Evolutionary conservation across 1,140 invertebrate genomes (phyloP).

Genomic region (Drosophila equinoxialis): DNA sequence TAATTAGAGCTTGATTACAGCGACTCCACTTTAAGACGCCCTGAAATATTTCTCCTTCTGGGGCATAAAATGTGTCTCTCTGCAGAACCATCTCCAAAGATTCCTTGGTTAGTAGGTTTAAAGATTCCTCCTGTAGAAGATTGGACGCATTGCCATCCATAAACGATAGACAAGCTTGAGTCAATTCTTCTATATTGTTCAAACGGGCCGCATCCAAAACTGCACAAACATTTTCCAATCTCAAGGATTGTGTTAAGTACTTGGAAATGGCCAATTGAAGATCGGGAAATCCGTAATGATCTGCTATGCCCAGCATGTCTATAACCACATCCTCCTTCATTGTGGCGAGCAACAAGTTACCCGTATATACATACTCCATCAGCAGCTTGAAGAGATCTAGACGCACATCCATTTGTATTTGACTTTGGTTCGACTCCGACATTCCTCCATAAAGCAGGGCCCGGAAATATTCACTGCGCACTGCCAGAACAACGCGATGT

Average conservation of each 20-base stretch:
- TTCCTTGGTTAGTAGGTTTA: constrained; percentile 92
- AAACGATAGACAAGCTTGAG: constrained; percentile 89
- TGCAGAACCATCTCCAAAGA: constrained; percentile 77
- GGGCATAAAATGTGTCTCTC: too few species aligned
- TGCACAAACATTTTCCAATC: constrained; percentile 94
- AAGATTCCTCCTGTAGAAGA: constrained; percentile 92
- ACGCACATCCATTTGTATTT: constrained; percentile 94
- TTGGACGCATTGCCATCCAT: constrained; percentile 94
- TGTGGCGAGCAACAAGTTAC: constrained; percentile 91
- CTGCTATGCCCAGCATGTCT: constrained; percentile 94
- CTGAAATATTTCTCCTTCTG: too few species aligned
- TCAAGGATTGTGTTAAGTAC: constrained; percentile 94
- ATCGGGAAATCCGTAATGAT: constrained; percentile 97
- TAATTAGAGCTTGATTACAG: constrained; percentile 81
- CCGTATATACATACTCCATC: constrained; percentile 88
- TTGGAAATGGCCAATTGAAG: constrained; percentile 96
- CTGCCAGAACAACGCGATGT: constrained; percentile 93
- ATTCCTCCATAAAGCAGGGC: constrained; percentile 96
- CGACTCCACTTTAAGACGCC: too few species aligned
- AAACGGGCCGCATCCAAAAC: constrained; percentile 94
- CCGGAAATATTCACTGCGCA: constrained; percentile 97
- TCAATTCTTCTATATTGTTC: constrained; percentile 86
- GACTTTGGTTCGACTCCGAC: constrained; percentile 91
- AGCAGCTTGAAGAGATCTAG: constrained; percentile 91
- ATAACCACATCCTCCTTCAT: constrained; percentile 93